These are phyloP conservation scores for Zapus hudsonius DNA, from an alignment of 2,113 vertebrate species.

Conservation along the genomic window DNA sequence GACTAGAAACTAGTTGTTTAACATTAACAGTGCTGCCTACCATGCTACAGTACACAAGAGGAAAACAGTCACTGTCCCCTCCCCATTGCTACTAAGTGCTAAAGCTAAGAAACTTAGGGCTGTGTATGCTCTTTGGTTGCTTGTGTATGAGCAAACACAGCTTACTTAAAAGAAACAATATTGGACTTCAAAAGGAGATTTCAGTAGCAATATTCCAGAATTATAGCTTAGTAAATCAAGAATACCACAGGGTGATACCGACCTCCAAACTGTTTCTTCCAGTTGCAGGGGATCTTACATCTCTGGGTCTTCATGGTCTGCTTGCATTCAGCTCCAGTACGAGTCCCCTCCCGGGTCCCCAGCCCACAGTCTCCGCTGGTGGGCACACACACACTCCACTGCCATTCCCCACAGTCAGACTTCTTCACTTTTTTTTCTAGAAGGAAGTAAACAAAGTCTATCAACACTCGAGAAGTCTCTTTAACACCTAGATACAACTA, in stretches of 20 bases:
- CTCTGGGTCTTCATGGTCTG: slow-evolving; percentile 98
- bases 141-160: not conserved
- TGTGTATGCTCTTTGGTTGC: not conserved
- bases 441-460: slow-evolving; percentile 48
- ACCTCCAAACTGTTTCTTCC: slow-evolving; percentile 99
- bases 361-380: slow-evolving; percentile 95
- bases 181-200: not conserved
- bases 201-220: not conserved
- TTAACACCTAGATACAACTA: not conserved
- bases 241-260: not conserved
- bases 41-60: not conserved
- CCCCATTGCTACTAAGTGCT: not conserved
- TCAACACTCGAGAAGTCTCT: not conserved
- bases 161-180: not conserved
- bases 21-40: not conserved
- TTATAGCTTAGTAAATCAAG: not conserved
- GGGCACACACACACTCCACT: slow-evolving; percentile 98
- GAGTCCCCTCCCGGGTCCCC: slow-evolving; percentile 96
- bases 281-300: slow-evolving; percentile 99
- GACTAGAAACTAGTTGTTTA: not conserved
- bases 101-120: not conserved
- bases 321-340: slow-evolving; percentile 93
- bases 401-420: slow-evolving; percentile 98
- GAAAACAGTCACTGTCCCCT: not conserved
- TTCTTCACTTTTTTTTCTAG: slow-evolving; percentile 96